Evolutionary conservation across 2,888 invertebrate species (phyloP).

Genomic region (Drosophila lutescens): DNA sequence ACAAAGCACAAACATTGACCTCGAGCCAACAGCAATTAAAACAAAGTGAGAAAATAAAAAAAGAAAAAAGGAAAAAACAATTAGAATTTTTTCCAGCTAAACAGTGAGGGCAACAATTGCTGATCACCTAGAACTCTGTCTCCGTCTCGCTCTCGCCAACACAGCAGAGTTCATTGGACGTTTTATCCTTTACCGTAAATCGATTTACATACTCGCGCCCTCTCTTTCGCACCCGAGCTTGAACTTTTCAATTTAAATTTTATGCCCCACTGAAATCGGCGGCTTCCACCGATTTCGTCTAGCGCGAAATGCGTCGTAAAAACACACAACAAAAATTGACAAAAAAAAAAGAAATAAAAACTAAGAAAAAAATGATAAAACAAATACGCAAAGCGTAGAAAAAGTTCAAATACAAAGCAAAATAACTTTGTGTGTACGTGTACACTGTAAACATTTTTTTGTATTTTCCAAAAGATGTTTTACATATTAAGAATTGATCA

Average conservation of each 20-base stretch:
- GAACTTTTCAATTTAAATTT: constrained; percentile 75
- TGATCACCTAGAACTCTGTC: constrained; percentile 25
- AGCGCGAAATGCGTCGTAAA: constrained; percentile 72
- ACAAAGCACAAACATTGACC: constrained; percentile 53
- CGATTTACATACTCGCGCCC: constrained; percentile 53
- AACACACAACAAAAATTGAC: constrained; percentile 23
- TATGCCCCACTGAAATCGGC: constrained; percentile 48
- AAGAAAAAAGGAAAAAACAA: too few relatives aligned
- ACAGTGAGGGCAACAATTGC: constrained; percentile 5
- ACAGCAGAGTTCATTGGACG: constrained; percentile 60
- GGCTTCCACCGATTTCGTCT: constrained; percentile 53
- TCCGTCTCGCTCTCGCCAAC: constrained; percentile 1
- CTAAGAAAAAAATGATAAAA: constrained; percentile 23
- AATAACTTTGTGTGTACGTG: constrained; percentile 1
- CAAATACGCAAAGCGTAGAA: constrained; percentile 11
- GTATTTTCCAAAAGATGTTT: background rate
- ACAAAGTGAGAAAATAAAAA: constrained; percentile 31
- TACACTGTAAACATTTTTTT: background rate
- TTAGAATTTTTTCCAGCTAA: constrained; percentile 40
- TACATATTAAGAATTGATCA: too few relatives aligned
- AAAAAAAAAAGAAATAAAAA: constrained; percentile 6
- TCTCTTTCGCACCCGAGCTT: constrained; percentile 36
- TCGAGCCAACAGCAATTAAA: constrained; percentile 45
- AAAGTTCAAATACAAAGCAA: constrained; percentile 14
- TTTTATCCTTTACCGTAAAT: constrained; percentile 72